phyloP scores from a whole-genome alignment of 1,140 invertebrate genomes.

The Brachionus plicatilis region DNA sequence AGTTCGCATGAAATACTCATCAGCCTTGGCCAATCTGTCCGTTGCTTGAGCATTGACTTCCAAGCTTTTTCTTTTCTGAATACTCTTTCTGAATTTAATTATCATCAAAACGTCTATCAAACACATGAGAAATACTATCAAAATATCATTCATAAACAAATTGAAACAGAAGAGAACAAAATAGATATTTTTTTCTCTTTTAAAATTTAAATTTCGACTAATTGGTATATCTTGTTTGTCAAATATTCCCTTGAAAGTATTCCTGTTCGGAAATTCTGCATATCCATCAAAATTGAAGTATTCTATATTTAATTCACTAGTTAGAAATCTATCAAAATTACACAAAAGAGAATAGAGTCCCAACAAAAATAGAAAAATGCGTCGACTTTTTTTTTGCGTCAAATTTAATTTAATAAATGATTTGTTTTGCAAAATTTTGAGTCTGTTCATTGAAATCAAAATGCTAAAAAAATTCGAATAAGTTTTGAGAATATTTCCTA shows the following conservation, averaged over 20 bases:
- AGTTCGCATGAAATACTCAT: not conserved
- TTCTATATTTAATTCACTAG: not conserved
- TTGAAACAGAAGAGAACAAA: not conserved
- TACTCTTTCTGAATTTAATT: not conserved
- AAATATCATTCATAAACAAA: not conserved
- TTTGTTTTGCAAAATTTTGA: not conserved
- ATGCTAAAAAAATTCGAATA: not conserved
- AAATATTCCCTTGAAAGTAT: not conserved
- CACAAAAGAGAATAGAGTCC: not conserved
- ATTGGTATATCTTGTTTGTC: not conserved
- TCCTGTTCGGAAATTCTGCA: not conserved
- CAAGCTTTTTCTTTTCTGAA: not conserved
- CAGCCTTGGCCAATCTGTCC: not conserved
- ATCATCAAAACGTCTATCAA: not conserved
- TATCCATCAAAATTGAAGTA: not conserved
- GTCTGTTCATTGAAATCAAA: not conserved
- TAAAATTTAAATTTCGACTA: not conserved
- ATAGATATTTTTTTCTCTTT: not conserved
- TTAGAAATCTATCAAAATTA: not conserved
- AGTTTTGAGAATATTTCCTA: not conserved
- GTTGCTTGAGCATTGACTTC: not conserved
- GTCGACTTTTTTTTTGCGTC: not conserved
- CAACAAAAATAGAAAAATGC: not conserved
- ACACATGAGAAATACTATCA: not conserved
- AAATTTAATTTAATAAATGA: not conserved